Base-by-base conservation (phyloP, 2,797 vertebrate genomes). In the Sarcophilus harrisii region DNA sequence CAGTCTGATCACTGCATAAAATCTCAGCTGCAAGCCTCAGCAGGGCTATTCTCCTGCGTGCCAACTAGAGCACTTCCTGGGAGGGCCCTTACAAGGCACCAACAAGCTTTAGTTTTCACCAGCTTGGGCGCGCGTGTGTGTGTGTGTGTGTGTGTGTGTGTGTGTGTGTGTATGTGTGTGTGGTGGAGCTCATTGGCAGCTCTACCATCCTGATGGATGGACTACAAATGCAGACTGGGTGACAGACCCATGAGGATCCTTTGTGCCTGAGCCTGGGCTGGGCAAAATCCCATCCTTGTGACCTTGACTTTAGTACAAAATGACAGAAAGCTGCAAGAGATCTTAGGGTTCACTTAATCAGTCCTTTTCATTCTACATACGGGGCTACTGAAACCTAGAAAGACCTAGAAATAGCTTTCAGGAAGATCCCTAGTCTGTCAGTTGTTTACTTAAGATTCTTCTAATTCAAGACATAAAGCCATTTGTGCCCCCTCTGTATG, bases 1-100 rank as follows among this genome's bases (percentile, higher is more conserved):
- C 73, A 45, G 73, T 81, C 73, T 81, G n/a, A 81, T 81, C 73
- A 45, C 73, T 81, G 38, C 73, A 81, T 45, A 45, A 81, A 81
- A 81, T 81, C 73, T 81, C 73, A 81, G 73, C 73, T 81, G 73
- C 73, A 45, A 81, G 73, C 73, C 73, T 81, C 38, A 81, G 73
- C 73, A 81, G 73, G 73, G n/a, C 73, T 45, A 81, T 45, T 45
- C 73, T 81, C 18, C 5, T 10, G n/a, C 2, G n/a, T 81, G 73
- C 73, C 73, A 81, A 81, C 73, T 45, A 81, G 73, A 81, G 18
- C 73, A 45, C 73, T 81, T 81, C 73, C 73, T 81, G 73, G n/a
- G 73, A 81, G 73, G 73, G 38, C 18, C 73, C n/a, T 45, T 45
- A 38, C 18, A 81, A 81, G n/a, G 9, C n/a, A 81, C 66, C n/a